Evolutionary conservation across 2,797 vertebrate species (phyloP), one percentile per base, ranked within the genome.

Genomic region (Pachyuromys duprasi): DNA sequence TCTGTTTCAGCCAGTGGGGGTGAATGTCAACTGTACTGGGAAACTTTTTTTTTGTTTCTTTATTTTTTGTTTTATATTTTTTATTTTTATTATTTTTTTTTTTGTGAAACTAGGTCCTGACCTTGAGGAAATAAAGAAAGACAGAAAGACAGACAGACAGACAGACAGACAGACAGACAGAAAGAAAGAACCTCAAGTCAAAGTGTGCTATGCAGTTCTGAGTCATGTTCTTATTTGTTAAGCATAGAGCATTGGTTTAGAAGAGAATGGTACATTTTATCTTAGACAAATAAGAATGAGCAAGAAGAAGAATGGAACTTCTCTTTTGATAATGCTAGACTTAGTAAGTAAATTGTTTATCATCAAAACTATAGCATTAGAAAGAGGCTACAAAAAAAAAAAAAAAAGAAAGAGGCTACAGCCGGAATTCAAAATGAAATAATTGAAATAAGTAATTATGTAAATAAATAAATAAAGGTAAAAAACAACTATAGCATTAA

Each of bases 1-100:
- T 98, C 98, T 99, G 98, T 98, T 98, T 98, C 96, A 97, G 97
- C 96, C 98, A 98, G 97, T 98, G 62, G 93, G 84, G 98, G 96
- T 96, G 97, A 97, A 98, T 98, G 97, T 98, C 98, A 98, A 98
- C 89, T 89, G 69, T 97, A 98, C 83, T 98, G 97, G 98, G 87
- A 98, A 57, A 57, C 17, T 17, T 57, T 15, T 57, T 15, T 57
- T 57, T n/a, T n/a, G n/a, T n/a, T n/a, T n/a, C n/a, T n/a, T n/a
- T n/a, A n/a, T n/a, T n/a, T n/a, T n/a, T n/a, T n/a, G n/a, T n/a
- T n/a, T n/a, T n/a, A n/a, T n/a, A n/a, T n/a, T n/a, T n/a, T n/a
- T n/a, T n/a, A n/a, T n/a, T n/a, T n/a, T n/a, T n/a, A n/a, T n/a
- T n/a, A n/a, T n/a, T n/a, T n/a, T n/a, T n/a, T n/a, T n/a, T n/a